A percentile compares a stretch with the other conserved stretches of the same genome.
These are phyloP conservation scores for Noctilio leporinus DNA, from an alignment of 2,113 vertebrate genomes.

Conservation along the genomic window DNA sequence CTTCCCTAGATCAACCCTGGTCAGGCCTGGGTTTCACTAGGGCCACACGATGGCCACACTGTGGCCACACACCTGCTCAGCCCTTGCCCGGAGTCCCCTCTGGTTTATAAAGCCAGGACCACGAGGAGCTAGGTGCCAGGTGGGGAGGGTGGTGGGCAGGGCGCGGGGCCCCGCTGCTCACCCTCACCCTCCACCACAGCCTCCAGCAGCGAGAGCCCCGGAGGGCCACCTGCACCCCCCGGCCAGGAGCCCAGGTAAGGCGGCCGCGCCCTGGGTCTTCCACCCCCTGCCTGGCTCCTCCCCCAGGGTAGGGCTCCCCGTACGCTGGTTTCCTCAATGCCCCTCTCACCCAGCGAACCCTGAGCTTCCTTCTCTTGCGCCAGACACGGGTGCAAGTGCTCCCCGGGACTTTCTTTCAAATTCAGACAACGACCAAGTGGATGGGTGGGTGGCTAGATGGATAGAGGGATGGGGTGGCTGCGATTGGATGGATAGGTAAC, in stretches of 20 bases:
- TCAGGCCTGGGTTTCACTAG: neutral
- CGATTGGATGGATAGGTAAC: no score
- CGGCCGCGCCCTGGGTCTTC: fast-evolving
- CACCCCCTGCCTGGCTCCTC: neutral
- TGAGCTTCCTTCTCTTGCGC: neutral
- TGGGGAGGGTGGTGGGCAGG: neutral
- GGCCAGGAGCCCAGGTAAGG: neutral
- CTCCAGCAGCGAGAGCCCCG: neutral
- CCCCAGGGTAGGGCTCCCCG: neutral
- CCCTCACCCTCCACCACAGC: neutral
- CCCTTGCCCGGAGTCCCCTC: neutral
- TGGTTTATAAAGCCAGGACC: neutral
- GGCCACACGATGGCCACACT: neutral
- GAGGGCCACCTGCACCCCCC: neutral
- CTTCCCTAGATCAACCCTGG: neutral
- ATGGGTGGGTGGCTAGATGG: neutral
- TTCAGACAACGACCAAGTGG: neutral
- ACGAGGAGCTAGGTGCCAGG: no score
- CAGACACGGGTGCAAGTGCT: no score
- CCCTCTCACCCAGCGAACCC: neutral
- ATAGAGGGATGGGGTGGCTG: no score
- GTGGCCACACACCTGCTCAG: neutral
- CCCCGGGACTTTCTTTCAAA: neutral
- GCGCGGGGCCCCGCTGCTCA: neutral
- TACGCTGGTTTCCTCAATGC: no score